Base-by-base conservation (phyloP, 2,888 invertebrate species). In the Nasonia oneida region DNA sequence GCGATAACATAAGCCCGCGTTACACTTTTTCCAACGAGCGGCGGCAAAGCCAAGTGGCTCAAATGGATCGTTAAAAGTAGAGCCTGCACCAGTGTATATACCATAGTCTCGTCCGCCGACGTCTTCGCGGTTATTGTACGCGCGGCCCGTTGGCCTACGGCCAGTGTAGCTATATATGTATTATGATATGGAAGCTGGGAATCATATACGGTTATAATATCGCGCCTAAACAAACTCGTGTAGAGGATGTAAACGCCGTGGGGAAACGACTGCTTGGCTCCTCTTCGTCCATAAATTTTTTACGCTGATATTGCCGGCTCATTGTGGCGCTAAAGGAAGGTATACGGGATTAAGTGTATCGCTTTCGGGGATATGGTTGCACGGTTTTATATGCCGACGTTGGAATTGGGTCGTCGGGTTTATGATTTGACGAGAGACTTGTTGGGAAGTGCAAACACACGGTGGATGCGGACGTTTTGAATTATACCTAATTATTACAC, bases 321-420 rank as follows among this genome's bases (percentile, higher is more conserved):
- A 61, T 61, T 61, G 57, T 61, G n/a, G 57, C 57, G 57, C 57
- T 61, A 61, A 42, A 61, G 57, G 53, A 61, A 61, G 57, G 57
- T 61, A 15, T n/a, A 15, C 57, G 23, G 57, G 57, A 61, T 61
- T 61, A 61, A 61, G 23, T 61, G 23, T 61, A 61, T 18, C 5
- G 57, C 57, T 61, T 57, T 57, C 57, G 12, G 57, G 18, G 18
- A n/a, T 29, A 29, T 29, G 29, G 5, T 6, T n/a, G 5, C 5
- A 57, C 6, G n/a, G n/a, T 57, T 57, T 57, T 57, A 57, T n/a
- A n/a, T 18, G 14, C 18, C 14, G 53, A n/a, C 5, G 5, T 12
- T 12, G n/a, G 18, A 61, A 61, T 61, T n/a, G n/a, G 57, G 57
- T 61, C 57, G 57, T 61, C n/a, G 57, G 57, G 57, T 61, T 61